Evolutionary conservation across 2,113 vertebrate genomes (phyloP), one percentile per base, ranked within the genome.

Genomic region (Melanocharis versteri): DNA sequence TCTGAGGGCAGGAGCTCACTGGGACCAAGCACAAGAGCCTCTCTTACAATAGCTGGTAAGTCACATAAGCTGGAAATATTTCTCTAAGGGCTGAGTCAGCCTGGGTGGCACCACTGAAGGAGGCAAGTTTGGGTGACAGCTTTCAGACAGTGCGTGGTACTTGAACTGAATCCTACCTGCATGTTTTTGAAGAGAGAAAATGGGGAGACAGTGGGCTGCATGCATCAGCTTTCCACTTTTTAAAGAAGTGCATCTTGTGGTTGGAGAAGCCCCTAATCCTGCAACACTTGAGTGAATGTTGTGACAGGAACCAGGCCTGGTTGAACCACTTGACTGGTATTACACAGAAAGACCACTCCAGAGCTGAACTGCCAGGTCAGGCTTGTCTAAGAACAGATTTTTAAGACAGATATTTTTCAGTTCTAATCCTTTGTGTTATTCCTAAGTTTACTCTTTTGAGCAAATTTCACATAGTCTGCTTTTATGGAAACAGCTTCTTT

Each of bases 401-500:
- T 76, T 11, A 78, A 31, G 47, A 13, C 30, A 11, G 42, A 62
- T 81, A 1, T 50, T 69, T 91, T 92, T 80, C 42, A 26, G 15
- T 87, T 70, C 71, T 81, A 90, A 78, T 88, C 33, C 27, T 86
- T 28, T 48, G 24, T 30, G 23, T 51, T 90, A 37, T 75, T 90
- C 33, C n/a, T 83, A 68, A 81, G 0, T 81, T 89, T 80, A 79
- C 8, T 47, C 8, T 54, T 86, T 40, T 47, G 72, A 31, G 83
- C 21, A 51, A 70, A 73, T 94, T 66, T 83, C 54, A 62, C 54
- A 51, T 58, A 70, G 22, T 54, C 20, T 22, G 33, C 50, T 94
- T 92, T 95, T 86, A 78, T 75, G 27, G 60, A 90, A 92, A 90
- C 40, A 60, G 31, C 44, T 93, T 88, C 79, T 96, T 94, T 83